Percentiles rank a stretch among this genome's conserved stretches.
Evolutionary conservation across 2,888 invertebrate genomes (phyloP).

Genomic region (Parapristionchus giblindavisi): DNA sequence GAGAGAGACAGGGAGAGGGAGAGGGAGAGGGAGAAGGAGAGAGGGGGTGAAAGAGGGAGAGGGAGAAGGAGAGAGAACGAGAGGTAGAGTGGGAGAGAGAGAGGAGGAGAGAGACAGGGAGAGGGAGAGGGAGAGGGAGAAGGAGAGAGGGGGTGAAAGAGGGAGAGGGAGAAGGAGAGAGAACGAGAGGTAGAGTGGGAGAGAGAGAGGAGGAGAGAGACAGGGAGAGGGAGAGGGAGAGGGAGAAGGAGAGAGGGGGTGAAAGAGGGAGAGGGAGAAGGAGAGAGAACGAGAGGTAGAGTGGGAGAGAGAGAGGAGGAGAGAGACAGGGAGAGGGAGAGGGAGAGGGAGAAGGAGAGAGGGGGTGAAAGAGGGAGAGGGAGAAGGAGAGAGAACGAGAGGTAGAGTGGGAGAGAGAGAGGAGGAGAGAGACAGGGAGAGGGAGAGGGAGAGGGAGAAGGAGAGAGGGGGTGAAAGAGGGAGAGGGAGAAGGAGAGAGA

Average conservation of each 20-base stretch:
- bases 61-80: not conserved
- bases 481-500: not conserved
- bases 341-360: not conserved
- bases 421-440: not conserved
- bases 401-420: too few species aligned
- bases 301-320: too few species aligned
- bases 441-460: not conserved
- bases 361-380: not conserved
- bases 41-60: not conserved
- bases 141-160: not conserved
- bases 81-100: too few species aligned
- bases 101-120: not conserved
- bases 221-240: not conserved
- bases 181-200: too few species aligned
- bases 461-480: not conserved
- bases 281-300: not conserved
- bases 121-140: not conserved
- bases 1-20: not conserved
- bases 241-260: not conserved
- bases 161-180: not conserved
- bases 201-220: not conserved
- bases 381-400: not conserved
- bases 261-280: not conserved
- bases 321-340: not conserved
- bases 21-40: conserved; percentile 4